These are phyloP conservation scores for Diachasma alloeum DNA, from an alignment of 1,140 invertebrate species.

Conservation along the genomic window DNA sequence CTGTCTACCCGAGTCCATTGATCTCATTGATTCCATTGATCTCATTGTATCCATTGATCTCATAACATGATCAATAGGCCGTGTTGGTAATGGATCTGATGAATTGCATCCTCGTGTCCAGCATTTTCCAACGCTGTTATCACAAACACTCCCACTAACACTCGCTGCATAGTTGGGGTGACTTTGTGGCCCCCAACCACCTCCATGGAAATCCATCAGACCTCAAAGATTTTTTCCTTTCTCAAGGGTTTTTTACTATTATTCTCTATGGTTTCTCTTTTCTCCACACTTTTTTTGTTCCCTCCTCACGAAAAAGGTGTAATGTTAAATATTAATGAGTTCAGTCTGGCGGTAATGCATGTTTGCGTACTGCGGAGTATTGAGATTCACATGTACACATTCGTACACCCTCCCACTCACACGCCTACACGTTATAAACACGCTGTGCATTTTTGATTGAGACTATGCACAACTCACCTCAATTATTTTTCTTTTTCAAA, in stretches of 20 bases:
- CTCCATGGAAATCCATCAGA: constrained; percentile 56
- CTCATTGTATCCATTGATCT: constrained; percentile 58
- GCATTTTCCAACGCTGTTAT: constrained; percentile 46
- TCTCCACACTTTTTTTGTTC: background rate
- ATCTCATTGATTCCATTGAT: constrained; percentile 62
- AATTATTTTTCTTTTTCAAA: background rate
- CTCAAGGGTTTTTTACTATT: background rate
- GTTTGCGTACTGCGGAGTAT: constrained; percentile 7
- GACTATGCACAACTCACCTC: background rate
- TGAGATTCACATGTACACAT: background rate
- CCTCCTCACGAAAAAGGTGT: background rate
- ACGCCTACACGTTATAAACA: background rate
- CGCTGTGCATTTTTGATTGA: background rate
- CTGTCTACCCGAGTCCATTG: constrained; percentile 54
- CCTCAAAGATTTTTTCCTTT: background rate
- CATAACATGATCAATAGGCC: constrained; percentile 59
- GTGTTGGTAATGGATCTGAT: constrained; percentile 60
- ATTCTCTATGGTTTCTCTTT: background rate
- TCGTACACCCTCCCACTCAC: background rate
- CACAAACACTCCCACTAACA: constrained; percentile 15
- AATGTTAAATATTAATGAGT: constrained; percentile 16
- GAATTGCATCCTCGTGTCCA: constrained; percentile 61
- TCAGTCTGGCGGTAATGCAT: constrained; percentile 11
- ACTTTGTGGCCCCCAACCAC: constrained; percentile 54
- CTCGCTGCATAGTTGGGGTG: constrained; percentile 35